These are phyloP conservation scores for Phrynocephalus versicolor DNA, from an alignment of 2,113 vertebrate species.

Conservation along the genomic window DNA sequence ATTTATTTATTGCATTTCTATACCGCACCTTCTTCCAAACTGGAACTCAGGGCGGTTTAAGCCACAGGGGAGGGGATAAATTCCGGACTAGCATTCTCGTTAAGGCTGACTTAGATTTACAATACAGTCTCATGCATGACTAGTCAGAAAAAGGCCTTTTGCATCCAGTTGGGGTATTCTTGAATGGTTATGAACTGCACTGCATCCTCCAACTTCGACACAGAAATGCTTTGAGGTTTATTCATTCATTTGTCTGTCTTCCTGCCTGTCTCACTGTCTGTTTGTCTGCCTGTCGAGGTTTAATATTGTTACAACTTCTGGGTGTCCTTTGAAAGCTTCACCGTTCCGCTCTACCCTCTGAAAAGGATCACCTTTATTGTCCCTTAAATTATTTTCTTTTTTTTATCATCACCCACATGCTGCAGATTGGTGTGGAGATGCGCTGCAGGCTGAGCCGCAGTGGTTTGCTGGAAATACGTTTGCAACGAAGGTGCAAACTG, in stretches of 20 bases:
- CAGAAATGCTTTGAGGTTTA: too few species aligned
- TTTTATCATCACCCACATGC: not conserved
- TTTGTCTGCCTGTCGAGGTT: too few species aligned
- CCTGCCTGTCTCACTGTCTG: too few species aligned
- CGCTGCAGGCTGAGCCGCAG: not conserved
- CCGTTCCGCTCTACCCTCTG: not conserved
- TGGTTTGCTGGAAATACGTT: too few species aligned
- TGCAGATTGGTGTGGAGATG: not conserved
- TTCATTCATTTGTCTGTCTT: too few species aligned
- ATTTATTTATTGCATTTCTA: too few species aligned
- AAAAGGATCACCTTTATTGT: not conserved
- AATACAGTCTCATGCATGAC: not conserved
- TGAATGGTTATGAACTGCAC: not conserved
- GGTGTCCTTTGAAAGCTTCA: not conserved
- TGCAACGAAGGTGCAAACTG: not conserved
- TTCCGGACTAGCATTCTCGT: not conserved
- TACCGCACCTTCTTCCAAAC: too few species aligned
- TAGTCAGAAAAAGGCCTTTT: not conserved
- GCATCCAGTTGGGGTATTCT: not conserved
- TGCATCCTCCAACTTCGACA: not conserved
- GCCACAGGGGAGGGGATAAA: not conserved
- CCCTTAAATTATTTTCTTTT: not conserved
- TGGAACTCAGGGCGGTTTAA: too few species aligned
- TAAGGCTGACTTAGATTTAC: not conserved
- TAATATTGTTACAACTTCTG: too few species aligned